phyloP scores from a whole-genome alignment of 2,797 vertebrate species.

The Tadarida brasiliensis region DNA sequence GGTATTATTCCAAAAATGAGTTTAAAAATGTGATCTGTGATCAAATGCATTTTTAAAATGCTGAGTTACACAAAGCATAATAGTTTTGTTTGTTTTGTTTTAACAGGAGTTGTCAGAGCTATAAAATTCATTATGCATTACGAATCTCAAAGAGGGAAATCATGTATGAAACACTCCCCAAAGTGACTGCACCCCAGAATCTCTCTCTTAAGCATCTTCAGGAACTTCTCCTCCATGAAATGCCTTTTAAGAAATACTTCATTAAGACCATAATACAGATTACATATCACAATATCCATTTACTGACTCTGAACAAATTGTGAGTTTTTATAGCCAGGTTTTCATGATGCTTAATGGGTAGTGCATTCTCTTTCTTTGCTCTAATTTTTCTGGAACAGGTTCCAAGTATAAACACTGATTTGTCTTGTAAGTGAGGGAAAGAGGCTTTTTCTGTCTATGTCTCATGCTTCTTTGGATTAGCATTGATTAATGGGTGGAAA shows the following conservation, averaged over 20 bases:
- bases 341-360: constrained; percentile 31
- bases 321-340: background rate
- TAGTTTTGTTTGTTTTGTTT: background rate
- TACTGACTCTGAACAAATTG: background rate
- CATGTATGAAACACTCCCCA: background rate
- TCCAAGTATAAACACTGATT: constrained; percentile 61
- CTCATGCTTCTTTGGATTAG: constrained; percentile 52
- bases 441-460: background rate
- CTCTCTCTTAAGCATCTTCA: constrained; percentile 18
- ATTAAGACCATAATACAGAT: background rate
- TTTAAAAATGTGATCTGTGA: background rate
- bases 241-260: constrained; percentile 32
- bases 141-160: background rate
- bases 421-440: constrained; percentile 59
- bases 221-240: constrained; percentile 52
- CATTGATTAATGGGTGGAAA: constrained; percentile 72
- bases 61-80: background rate
- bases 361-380: background rate
- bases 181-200: background rate
- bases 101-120: background rate
- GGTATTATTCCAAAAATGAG: background rate
- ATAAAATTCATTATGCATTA: background rate
- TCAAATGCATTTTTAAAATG: constrained; percentile 6
- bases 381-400: constrained; percentile 43
- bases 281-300: constrained; percentile 8